These are phyloP conservation scores for Amazona ochrocephala DNA, from an alignment of 2,797 vertebrate genomes.

Conservation along the genomic window DNA sequence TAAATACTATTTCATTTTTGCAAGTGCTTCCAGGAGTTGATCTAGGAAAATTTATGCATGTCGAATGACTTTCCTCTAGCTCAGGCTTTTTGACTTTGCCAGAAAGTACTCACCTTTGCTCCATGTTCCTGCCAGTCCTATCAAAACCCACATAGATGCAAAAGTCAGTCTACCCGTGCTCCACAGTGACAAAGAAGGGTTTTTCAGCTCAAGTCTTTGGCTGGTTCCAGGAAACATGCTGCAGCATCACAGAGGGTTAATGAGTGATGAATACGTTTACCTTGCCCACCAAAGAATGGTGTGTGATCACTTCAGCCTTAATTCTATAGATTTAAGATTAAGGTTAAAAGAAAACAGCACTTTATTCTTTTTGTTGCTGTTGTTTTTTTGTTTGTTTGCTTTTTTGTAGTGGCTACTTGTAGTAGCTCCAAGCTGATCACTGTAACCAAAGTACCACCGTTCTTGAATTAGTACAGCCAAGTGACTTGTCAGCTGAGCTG, in stretches of 20 bases:
- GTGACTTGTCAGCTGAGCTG: background rate
- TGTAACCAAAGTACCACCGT: background rate
- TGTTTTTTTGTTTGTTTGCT: background rate
- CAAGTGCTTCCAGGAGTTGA: background rate
- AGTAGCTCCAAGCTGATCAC: background rate
- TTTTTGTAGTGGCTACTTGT: background rate
- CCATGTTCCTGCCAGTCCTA: background rate
- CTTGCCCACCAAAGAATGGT: background rate
- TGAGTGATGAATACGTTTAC: background rate
- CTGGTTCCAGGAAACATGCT: background rate
- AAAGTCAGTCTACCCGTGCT: background rate
- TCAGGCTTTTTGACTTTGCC: background rate
- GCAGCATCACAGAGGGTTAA: background rate
- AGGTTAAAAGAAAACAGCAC: background rate
- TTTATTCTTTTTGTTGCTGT: background rate
- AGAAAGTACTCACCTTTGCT: background rate
- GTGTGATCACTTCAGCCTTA: background rate
- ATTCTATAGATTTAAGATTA: background rate
- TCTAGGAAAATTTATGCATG: background rate
- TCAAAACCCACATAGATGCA: background rate
- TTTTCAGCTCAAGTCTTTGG: background rate
- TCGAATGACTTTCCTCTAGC: background rate
- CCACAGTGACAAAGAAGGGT: background rate
- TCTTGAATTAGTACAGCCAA: background rate
- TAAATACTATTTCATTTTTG: background rate